phyloP scores from a whole-genome alignment of 2,113 vertebrate genomes.

The Chionis minor region DNA sequence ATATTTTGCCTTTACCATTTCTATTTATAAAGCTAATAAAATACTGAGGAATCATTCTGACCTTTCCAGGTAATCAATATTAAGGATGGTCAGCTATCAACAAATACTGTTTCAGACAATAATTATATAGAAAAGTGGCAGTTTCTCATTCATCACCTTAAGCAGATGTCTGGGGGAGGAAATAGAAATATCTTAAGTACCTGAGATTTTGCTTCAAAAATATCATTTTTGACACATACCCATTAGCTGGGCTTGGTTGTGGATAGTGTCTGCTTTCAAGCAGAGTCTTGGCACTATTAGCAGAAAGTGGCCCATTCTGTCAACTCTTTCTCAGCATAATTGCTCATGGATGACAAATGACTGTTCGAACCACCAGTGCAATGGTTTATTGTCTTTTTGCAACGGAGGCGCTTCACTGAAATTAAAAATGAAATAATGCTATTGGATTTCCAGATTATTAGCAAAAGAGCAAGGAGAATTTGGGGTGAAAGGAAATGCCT shows the following conservation, averaged over 20 bases:
- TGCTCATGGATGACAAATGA: conserved; percentile 53
- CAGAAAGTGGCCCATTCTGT: conserved; percentile 41
- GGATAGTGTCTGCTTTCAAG: conserved; percentile 15
- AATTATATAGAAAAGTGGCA: conserved; percentile 50
- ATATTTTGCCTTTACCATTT: conserved; percentile 25
- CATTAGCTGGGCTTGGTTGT: conserved; percentile 25
- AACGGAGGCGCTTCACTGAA: neutral
- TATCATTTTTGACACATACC: conserved; percentile 41
- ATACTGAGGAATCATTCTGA: conserved; percentile 36
- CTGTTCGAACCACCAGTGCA: conserved; percentile 26
- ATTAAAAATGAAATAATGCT: conserved; percentile 46
- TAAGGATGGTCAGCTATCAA: conserved; percentile 52
- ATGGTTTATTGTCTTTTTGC: conserved; percentile 41
- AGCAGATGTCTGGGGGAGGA: neutral
- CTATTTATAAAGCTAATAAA: conserved; percentile 65
- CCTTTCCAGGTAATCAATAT: conserved; percentile 63
- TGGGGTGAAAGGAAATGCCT: neutral
- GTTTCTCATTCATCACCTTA: conserved; percentile 63
- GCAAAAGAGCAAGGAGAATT: neutral
- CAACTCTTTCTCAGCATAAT: conserved; percentile 45
- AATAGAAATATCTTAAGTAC: conserved; percentile 26
- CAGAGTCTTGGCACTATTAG: conserved; percentile 12
- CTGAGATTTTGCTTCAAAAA: conserved; percentile 43
- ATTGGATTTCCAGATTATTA: neutral
- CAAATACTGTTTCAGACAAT: conserved; percentile 64